These are phyloP conservation scores for Odontamblyopus rebecca DNA, from an alignment of 2,797 vertebrate species.

Conservation along the genomic window DNA sequence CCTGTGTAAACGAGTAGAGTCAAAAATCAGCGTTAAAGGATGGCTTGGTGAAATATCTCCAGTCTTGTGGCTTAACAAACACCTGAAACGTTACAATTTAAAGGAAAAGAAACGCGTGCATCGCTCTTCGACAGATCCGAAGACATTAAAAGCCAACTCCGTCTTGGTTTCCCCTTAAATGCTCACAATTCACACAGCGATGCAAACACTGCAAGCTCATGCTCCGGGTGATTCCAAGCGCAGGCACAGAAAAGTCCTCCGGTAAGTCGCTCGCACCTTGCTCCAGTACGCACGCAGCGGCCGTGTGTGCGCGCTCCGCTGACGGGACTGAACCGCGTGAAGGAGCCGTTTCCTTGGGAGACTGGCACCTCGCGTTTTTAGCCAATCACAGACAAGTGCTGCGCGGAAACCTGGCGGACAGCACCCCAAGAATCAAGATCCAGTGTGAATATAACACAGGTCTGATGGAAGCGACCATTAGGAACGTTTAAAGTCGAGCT, in stretches of 20 bases:
- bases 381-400: slow-evolving; percentile 75
- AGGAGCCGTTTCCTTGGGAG: slow-evolving; percentile 61
- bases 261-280: slow-evolving; percentile 45
- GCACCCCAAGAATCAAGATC: slow-evolving; percentile 49
- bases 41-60: slow-evolving; percentile 43
- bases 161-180: slow-evolving; percentile 26
- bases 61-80: slow-evolving; percentile 41
- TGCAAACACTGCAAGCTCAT: slow-evolving; percentile 58
- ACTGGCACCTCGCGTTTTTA: slow-evolving; percentile 65
- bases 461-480: slow-evolving; percentile 10
- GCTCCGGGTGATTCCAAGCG: slow-evolving; percentile 47
- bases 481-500: not conserved
- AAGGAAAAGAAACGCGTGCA: slow-evolving; percentile 38
- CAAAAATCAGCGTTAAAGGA: slow-evolving; percentile 9
- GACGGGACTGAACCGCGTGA: slow-evolving; percentile 57
- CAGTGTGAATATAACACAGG: not conserved
- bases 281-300: slow-evolving; percentile 30
- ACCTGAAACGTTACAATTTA: slow-evolving; percentile 49
- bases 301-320: slow-evolving; percentile 63
- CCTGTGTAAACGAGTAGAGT: slow-evolving; percentile 17
- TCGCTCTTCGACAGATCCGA: slow-evolving; percentile 47
- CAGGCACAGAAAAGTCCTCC: slow-evolving; percentile 55
- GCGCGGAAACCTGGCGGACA: slow-evolving; percentile 73
- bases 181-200: slow-evolving; percentile 48
- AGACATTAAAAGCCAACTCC: slow-evolving; percentile 51